Percentiles rank a stretch among this genome's conserved stretches.
Conservation (phyloP, 2,113 vertebrate species). For the Petroica traversi region DNA sequence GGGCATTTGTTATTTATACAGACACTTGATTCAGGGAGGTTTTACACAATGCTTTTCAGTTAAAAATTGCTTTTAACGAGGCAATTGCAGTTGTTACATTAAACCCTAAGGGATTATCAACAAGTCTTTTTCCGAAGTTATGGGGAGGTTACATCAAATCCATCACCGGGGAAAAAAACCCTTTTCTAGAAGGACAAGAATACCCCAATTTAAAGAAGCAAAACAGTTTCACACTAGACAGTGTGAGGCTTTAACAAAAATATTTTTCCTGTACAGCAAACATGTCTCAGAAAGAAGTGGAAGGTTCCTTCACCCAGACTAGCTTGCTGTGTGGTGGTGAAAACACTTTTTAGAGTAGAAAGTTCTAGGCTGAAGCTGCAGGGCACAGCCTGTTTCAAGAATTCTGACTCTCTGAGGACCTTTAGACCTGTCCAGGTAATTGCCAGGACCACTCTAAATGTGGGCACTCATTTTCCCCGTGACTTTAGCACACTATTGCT, state of each 20-base stretch:
- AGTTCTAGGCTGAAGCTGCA: neutral
- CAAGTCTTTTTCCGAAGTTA: neutral
- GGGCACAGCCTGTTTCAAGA: neutral
- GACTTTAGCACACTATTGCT: neutral
- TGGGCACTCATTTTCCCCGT: neutral
- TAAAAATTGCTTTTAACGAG: neutral
- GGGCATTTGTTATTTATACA: neutral
- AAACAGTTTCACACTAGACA: neutral
- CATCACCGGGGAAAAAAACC: neutral
- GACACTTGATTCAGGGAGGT: accelerated
- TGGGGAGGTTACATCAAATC: neutral
- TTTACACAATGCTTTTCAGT: neutral
- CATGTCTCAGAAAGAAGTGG: neutral
- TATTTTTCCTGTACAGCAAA: neutral
- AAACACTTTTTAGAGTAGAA: neutral
- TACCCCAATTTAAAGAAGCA: neutral
- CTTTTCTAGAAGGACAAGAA: neutral
- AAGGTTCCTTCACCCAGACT: neutral
- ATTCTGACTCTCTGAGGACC: neutral
- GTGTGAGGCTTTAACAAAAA: neutral
- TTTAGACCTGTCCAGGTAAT: neutral
- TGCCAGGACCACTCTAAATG: neutral
- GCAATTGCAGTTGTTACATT: neutral
- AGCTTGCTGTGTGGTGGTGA: neutral
- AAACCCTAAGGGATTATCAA: neutral